A percentile compares a stretch with the other conserved stretches of the same genome.
phyloP scores from a whole-genome alignment of 2,797 vertebrate genomes.

The Cirrhinus molitorella region DNA sequence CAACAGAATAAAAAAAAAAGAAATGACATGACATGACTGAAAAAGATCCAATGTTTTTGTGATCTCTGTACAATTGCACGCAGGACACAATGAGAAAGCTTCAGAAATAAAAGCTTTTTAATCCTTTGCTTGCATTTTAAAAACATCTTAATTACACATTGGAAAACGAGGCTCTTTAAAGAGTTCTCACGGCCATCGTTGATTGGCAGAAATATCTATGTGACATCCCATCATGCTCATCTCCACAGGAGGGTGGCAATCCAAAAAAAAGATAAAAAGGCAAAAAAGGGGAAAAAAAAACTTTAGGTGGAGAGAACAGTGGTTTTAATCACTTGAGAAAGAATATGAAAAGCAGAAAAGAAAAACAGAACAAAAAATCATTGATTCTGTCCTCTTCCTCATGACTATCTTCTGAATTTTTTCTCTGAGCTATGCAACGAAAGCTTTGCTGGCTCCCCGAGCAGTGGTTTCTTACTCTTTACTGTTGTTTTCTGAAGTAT shows the following conservation, averaged over 20 bases:
- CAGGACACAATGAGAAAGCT: constrained; percentile 76
- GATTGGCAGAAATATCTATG: constrained; percentile 75
- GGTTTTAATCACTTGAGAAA: constrained; percentile 3
- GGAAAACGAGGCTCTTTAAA: constrained; percentile 81
- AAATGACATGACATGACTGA: constrained; percentile 80
- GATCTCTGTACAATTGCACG: constrained; percentile 85
- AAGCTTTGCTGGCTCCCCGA: constrained; percentile 77
- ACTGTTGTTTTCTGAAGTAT: constrained; percentile 40
- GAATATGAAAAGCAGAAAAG: constrained; percentile 33
- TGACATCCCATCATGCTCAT: constrained; percentile 76
- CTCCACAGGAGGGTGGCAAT: constrained; percentile 75
- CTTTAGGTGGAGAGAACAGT: constrained; percentile 57
- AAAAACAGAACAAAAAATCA: constrained; percentile 58
- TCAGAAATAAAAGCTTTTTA: constrained; percentile 73
- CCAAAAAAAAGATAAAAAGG: constrained; percentile 46
- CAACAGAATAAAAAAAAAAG: constrained; percentile 77
- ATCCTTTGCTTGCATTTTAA: constrained; percentile 53
- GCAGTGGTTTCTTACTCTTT: constrained; percentile 72
- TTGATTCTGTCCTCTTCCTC: constrained; percentile 69
- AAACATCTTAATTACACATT: constrained; percentile 83
- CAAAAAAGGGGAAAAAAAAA: constrained; percentile 51
- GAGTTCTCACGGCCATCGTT: constrained; percentile 78
- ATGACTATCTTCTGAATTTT: constrained; percentile 62
- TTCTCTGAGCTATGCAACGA: constrained; percentile 73
- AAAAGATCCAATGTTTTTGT: constrained; percentile 70